These are phyloP conservation scores for Sceloporus tristichus DNA, from an alignment of 2,113 vertebrate species.

Conservation along the genomic window DNA sequence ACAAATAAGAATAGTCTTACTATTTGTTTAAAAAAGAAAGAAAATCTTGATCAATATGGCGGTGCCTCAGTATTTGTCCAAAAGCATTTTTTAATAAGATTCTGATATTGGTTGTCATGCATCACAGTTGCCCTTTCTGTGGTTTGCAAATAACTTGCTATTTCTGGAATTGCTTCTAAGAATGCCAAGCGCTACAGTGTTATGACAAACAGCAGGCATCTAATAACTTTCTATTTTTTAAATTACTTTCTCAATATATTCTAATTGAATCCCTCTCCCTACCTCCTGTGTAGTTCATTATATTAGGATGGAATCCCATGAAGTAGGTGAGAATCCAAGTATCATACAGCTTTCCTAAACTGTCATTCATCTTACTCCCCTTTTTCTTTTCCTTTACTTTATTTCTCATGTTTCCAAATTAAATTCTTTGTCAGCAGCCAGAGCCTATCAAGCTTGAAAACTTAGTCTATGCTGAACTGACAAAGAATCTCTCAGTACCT, in stretches of 20 bases:
- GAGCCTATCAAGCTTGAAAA: not conserved
- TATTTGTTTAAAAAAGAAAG: not conserved
- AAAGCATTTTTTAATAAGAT: constrained; percentile 49
- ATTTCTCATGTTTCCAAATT: not conserved
- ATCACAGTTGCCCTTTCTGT: constrained; percentile 41
- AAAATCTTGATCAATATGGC: constrained; percentile 6
- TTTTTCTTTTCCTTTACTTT: not conserved
- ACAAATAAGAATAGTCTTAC: not conserved
- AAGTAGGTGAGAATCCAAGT: not conserved
- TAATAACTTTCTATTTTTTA: constrained; percentile 42
- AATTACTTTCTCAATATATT: constrained; percentile 29
- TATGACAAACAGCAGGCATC: constrained; percentile 46
- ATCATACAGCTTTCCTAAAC: not conserved
- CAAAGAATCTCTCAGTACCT: not conserved
- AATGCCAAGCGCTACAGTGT: constrained; percentile 38
- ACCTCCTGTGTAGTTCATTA: not conserved
- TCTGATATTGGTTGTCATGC: constrained; percentile 43
- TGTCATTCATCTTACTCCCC: not conserved
- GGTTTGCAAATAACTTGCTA: constrained; percentile 50
- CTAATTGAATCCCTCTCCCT: constrained; percentile 33
- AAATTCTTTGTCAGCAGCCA: not conserved
- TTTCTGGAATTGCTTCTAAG: constrained; percentile 44
- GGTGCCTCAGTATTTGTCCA: constrained; percentile 43
- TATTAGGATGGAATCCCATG: not conserved
- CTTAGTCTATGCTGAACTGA: not conserved